Base-by-base conservation (phyloP, 2,797 vertebrate genomes). In the Cercopithecus mitis region DNA sequence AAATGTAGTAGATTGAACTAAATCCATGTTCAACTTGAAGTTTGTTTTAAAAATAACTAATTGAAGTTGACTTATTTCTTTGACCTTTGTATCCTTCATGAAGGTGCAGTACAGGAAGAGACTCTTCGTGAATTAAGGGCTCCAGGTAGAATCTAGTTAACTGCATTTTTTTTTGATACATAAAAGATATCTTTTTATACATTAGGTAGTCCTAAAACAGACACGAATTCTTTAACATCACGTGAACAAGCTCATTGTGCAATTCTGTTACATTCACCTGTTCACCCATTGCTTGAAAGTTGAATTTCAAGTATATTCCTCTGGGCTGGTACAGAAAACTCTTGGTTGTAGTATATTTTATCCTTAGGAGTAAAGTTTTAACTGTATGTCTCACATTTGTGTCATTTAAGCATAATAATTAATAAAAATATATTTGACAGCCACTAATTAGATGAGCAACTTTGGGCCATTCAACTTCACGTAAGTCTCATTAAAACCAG, bases 211-310 rank as follows among this genome's bases (percentile, higher is more conserved):
- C 33, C 82, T 88, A 73, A 96, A 90, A 81, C 24, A 84, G 24
- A 81, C 55, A 75, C 30, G 67, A 57, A 33, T 86, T 94, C 27
- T 90, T 85, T 55, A 90, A 61, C 41, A 89, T 83, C 41, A 91
- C 22, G 3, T 73, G 17, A 95, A 57, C 15, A 92, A 88, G 33
- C 6, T 88, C 93, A 80, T n/a, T 8, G 13, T 73, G 27, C 5
- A 86, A 61, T 75, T 93, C 24, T 55, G 9, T 94, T 52, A 88
- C 50, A 96, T 84, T 97, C 98, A 99, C 99, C 98, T 99, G 99
- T 98, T 99, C 99, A 94, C 98, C 98, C 91, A 98, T 97, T 0
- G 98, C 98, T 0, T 96, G 98, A 95, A 99, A 99, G 96, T 99
- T 99, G 97, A 98, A 99, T 36, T 98, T 98, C 83, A 99, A 94